Conservation (phyloP, 30 jellyfish, hydroid and myxozoan genomes). For the Pelagia noctiluca region DNA sequence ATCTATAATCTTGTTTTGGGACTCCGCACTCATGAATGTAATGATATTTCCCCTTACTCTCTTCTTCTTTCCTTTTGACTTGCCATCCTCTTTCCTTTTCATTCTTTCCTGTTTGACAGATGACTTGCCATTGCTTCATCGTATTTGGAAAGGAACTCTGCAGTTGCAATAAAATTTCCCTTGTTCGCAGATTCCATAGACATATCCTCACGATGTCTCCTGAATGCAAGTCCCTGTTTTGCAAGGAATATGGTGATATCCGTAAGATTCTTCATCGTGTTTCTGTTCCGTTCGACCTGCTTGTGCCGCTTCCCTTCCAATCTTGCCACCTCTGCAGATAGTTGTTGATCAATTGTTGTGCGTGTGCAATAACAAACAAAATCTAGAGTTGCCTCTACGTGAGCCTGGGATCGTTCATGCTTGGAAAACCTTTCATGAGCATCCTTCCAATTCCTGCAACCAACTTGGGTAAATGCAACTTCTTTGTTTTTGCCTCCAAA, state of each 20-base stretch:
- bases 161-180: conserved; percentile 52
- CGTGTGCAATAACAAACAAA: conserved; percentile 43
- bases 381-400: conserved; percentile 54
- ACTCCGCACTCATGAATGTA: conserved; percentile 50
- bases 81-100: conserved; percentile 49
- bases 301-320: conserved; percentile 47
- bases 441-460: conserved; percentile 56
- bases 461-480: conserved; percentile 41
- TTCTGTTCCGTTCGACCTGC: conserved; percentile 54
- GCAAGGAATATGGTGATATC: conserved; percentile 57
- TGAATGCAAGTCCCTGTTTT: conserved; percentile 50
- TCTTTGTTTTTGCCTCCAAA: conserved; percentile 19
- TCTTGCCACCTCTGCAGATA: conserved; percentile 32
- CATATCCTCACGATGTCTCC: conserved; percentile 61
- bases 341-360: conserved; percentile 50
- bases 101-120: conserved; percentile 41
- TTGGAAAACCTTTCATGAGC: conserved; percentile 22
- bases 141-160: conserved; percentile 51
- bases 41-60: conserved; percentile 38
- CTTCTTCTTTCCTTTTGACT: neutral
- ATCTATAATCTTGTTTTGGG: conserved; percentile 36
- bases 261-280: conserved; percentile 47
- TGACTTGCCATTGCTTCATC: conserved; percentile 49
- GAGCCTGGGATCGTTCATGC: conserved; percentile 35
- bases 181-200: conserved; percentile 48